Evolutionary conservation across 2,797 vertebrate genomes (phyloP).

Genomic region (Atherinosoma microstoma): DNA sequence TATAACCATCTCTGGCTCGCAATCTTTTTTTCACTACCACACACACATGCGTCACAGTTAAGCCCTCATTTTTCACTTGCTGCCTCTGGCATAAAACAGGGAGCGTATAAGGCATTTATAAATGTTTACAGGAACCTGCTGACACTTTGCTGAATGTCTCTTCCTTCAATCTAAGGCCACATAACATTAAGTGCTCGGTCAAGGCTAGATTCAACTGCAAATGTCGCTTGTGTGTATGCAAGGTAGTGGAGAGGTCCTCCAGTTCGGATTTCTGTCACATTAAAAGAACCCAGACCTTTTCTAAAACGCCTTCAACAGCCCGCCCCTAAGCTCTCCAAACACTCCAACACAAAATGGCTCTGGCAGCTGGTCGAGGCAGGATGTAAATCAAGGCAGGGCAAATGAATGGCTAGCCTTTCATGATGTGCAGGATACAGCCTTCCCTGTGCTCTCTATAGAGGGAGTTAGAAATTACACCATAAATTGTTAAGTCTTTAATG

Average conservation of each 20-base stretch:
- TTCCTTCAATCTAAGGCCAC: slow-evolving; percentile 42
- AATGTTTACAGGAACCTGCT: slow-evolving; percentile 75
- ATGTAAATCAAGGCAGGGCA: slow-evolving; percentile 72
- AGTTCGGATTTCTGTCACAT: slow-evolving; percentile 74
- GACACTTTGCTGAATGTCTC: slow-evolving; percentile 65
- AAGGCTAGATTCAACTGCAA: slow-evolving; percentile 37
- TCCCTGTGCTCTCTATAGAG: slow-evolving; percentile 44
- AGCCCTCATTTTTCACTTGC: slow-evolving; percentile 69
- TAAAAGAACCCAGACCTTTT: slow-evolving; percentile 75
- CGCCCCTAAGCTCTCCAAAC: slow-evolving; percentile 71
- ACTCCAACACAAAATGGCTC: slow-evolving; percentile 79
- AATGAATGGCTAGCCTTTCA: slow-evolving; percentile 76
- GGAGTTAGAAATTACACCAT: slow-evolving; percentile 39
- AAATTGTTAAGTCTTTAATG: slow-evolving; percentile 43
- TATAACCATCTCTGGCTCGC: slow-evolving; percentile 64
- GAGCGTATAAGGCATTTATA: slow-evolving; percentile 66
- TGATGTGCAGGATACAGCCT: slow-evolving; percentile 60
- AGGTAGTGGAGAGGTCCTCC: slow-evolving; percentile 44
- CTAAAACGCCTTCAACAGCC: slow-evolving; percentile 67
- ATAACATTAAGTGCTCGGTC: slow-evolving; percentile 53
- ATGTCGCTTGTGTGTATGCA: slow-evolving; percentile 34
- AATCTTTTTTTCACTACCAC: slow-evolving; percentile 43
- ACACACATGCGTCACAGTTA: slow-evolving; percentile 65
- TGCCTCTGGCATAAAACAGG: slow-evolving; percentile 61
- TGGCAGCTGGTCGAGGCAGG: slow-evolving; percentile 78